Percentiles rank a stretch among this genome's conserved stretches.
phyloP scores from a whole-genome alignment of 2,113 vertebrate genomes.

The Microcebus murinus region DNA sequence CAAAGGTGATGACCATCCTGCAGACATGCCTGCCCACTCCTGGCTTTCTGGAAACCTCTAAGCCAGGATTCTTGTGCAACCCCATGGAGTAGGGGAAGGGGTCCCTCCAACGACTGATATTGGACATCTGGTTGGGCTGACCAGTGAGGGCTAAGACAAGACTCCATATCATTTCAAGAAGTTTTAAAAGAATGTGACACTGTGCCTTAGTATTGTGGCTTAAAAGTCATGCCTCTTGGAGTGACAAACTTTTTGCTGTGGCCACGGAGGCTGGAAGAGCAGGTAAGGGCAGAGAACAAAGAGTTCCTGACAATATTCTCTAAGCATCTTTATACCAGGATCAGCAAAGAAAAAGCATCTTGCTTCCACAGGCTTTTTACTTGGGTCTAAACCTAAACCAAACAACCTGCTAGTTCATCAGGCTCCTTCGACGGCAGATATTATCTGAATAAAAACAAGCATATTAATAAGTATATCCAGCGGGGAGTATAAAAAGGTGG shows the following conservation, averaged over 20 bases:
- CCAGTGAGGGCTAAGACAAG: not conserved
- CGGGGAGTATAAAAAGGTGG: conserved; percentile 68
- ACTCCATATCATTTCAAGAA: not conserved
- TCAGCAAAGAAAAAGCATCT: no score
- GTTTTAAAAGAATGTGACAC: not conserved
- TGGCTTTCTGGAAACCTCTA: not conserved
- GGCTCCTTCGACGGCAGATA: conserved; percentile 75
- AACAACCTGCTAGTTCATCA: conserved; percentile 24
- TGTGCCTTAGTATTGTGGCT: not conserved
- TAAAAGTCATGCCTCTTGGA: not conserved
- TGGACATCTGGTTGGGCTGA: not conserved
- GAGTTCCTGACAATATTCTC: conserved; percentile 37
- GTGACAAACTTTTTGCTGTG: not conserved
- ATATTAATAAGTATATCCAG: conserved; percentile 81
- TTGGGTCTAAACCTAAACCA: not conserved
- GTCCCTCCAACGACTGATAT: not conserved
- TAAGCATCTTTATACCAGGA: not conserved
- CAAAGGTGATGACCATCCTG: not conserved
- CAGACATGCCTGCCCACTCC: not conserved
- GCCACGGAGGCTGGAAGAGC: not conserved
- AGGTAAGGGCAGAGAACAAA: not conserved
- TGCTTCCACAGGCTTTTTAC: conserved; percentile 31
- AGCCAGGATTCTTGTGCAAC: not conserved
- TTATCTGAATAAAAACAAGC: conserved; percentile 81
- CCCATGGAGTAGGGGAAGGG: not conserved